Percentiles rank a stretch among this genome's conserved stretches.
Conservation (phyloP, 2,888 invertebrate genomes). For the Parochlus steinenii region DNA sequence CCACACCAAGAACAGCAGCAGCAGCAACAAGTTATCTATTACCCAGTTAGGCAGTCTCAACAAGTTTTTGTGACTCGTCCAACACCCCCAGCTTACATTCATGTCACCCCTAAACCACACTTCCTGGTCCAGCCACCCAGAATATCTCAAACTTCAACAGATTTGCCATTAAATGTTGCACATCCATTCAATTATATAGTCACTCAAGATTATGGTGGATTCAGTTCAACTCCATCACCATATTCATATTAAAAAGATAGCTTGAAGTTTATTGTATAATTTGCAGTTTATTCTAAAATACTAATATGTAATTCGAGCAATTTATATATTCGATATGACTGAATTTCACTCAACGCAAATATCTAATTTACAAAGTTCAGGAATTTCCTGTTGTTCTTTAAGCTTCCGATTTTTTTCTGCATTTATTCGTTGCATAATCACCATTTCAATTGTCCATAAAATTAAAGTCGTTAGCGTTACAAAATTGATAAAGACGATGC, state of each 20-base stretch:
- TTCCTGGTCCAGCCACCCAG: too few relatives aligned
- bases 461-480: constrained; percentile 11
- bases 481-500: constrained; percentile 12
- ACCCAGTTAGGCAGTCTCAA: constrained; percentile 3
- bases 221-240: not conserved
- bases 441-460: constrained; percentile 12
- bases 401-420: not conserved
- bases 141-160: too few relatives aligned
- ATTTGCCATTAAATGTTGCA: too few relatives aligned
- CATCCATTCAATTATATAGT: too few relatives aligned
- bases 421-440: constrained; percentile 8
- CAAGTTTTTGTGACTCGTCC: constrained; percentile 2
- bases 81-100: not conserved
- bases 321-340: too few relatives aligned
- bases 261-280: constrained; percentile 1
- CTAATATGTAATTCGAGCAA: too few relatives aligned
- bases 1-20: constrained; percentile 5
- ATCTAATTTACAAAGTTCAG: constrained; percentile 8
- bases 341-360: constrained; percentile 8
- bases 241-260: not conserved
- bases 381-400: constrained; percentile 1
- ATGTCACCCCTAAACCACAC: constrained; percentile 10
- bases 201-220: too few relatives aligned
- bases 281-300: not conserved
- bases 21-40: constrained; percentile 7